phyloP scores from a whole-genome alignment of 53 echinoderm and acorn worm species.

The Echinometra lucunter region DNA sequence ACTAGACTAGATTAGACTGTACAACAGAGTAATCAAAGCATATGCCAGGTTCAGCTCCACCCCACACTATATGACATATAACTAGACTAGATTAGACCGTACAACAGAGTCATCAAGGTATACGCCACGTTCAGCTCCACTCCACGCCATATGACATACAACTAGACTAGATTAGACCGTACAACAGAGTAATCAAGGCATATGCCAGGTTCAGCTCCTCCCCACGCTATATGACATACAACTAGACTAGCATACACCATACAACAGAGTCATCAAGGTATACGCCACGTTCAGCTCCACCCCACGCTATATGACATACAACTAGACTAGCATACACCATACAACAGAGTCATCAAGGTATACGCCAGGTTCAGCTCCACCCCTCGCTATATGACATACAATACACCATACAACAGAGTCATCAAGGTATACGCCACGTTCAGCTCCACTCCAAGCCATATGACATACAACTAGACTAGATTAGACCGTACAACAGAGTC shows the following conservation, averaged over 20 bases:
- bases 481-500: constrained; percentile 71
- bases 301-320: constrained; percentile 97
- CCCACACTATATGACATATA: constrained; percentile 99
- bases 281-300: constrained; percentile 98
- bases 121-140: constrained; percentile 99
- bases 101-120: constrained; percentile 93
- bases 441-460: constrained; percentile 94
- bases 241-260: constrained; percentile 71
- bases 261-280: no score
- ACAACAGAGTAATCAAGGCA: constrained; percentile 78
- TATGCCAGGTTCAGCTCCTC: constrained; percentile 97
- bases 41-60: constrained; percentile 99
- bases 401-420: no score
- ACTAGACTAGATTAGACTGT: constrained; percentile 68
- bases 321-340: constrained; percentile 71
- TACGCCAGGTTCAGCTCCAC: constrained; percentile 98
- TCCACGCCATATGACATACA: constrained; percentile 99
- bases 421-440: constrained; percentile 97
- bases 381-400: constrained; percentile 97
- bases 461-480: constrained; percentile 94
- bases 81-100: constrained; percentile 68
- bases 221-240: constrained; percentile 97
- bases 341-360: no score
- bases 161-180: constrained; percentile 68
- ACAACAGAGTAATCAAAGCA: constrained; percentile 93